Evolutionary conservation across 2,113 vertebrate genomes (phyloP).

Genomic region (Isurus oxyrinchus): DNA sequence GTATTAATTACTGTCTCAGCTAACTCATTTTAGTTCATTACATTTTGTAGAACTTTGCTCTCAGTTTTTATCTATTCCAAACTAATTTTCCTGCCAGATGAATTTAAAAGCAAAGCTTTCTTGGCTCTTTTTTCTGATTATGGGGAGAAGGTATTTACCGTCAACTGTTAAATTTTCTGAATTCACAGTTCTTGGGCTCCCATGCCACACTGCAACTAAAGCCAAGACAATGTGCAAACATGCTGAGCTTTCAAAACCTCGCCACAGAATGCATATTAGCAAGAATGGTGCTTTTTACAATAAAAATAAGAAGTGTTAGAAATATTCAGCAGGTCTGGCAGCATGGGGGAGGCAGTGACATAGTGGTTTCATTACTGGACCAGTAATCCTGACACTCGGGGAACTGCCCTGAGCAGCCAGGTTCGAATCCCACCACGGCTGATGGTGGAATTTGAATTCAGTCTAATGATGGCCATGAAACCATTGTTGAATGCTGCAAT

Average conservation of each 20-base stretch:
- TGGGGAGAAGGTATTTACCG: neutral
- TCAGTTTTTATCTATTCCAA: neutral
- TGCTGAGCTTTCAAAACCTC: neutral
- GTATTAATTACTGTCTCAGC: neutral
- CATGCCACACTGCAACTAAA: neutral
- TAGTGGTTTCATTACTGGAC: no score
- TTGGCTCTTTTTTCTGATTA: neutral
- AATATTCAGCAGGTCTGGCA: no score
- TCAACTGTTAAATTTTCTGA: neutral
- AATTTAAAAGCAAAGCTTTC: neutral
- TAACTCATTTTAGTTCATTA: neutral
- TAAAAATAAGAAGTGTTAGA: no score
- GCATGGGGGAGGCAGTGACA: no score
- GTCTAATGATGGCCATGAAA: no score
- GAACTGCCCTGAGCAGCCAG: no score
- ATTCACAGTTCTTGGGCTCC: neutral
- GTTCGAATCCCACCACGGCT: no score
- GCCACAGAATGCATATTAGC: neutral
- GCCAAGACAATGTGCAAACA: neutral
- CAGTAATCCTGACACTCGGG: no score
- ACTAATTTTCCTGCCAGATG: neutral
- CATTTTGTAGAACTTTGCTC: neutral
- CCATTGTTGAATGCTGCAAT: no score
- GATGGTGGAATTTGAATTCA: no score
- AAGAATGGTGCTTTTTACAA: neutral